Conservation (phyloP, 37 sponge, comb jelly and placozoan species). For the Mnemiopsis leidyi region DNA sequence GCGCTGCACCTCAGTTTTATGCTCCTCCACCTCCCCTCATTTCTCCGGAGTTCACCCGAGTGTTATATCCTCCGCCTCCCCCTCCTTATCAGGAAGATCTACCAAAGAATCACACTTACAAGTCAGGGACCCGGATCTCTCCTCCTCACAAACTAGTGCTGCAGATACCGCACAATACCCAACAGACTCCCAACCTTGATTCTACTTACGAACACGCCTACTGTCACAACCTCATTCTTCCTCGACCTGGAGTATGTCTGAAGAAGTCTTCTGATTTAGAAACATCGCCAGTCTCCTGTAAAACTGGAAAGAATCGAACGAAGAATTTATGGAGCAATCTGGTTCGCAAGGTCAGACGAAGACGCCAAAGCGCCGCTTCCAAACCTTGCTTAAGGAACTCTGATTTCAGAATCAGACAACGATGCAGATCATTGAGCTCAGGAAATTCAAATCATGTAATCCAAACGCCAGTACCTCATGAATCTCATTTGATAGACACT, state of each 20-base stretch:
- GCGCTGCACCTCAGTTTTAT: not conserved
- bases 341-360: not conserved
- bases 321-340: not conserved
- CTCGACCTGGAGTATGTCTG: too few relatives aligned
- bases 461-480: not conserved
- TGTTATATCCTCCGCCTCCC: not conserved
- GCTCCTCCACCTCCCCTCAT: not conserved
- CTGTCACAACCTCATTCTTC: too few relatives aligned
- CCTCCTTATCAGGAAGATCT: conserved; percentile 32
- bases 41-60: not conserved
- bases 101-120: conserved; percentile 12
- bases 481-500: too few relatives aligned
- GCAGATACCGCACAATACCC: not conserved
- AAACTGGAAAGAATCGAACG: not conserved
- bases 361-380: not conserved
- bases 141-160: not conserved
- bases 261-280: too few relatives aligned
- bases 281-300: not conserved
- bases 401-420: not conserved
- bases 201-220: too few relatives aligned
- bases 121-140: not conserved
- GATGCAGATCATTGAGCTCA: not conserved
- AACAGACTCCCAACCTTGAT: too few relatives aligned
- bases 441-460: not conserved
- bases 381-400: not conserved